Base-by-base conservation (phyloP, 2,888 invertebrate species). In the Gisinianus flammeolus region DNA sequence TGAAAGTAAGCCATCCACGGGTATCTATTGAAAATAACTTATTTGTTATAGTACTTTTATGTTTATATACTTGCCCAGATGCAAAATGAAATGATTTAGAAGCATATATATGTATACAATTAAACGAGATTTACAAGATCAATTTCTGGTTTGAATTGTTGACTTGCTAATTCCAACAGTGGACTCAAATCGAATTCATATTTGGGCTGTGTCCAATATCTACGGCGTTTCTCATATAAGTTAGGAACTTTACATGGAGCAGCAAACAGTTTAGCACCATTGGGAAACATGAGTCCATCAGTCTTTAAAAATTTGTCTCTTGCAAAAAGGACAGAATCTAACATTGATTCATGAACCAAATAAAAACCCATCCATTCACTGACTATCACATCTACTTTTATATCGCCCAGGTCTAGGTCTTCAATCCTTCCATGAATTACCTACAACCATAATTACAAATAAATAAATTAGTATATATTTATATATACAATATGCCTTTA, bases 291-390 rank as follows among this genome's bases (percentile, higher is more conserved):
- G 4, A 90, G 86, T 0, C 95, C 95, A 82, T 89, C 89, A 28
- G 90, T 88, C 85, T 91, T 92, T 0, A 97, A 88, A 87, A 93
- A 95, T 81, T 90, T 91, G 86, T 97, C 94, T 84, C 95, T 89
- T 0, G 96, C 96, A 85, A 88, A 88, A 16, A 97, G 88, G 2
- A 98, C 93, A 0, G 96, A 95, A 86, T 96, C 94, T 75, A 98
- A 87, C 98, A 98, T 98, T 8, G 94, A 96, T 88, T 98, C 97
- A 86, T 97, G 97, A 22, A 98, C 88, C 44, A 98, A 89, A 88
- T 96, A 97, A 87, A 97, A 97, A 0, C 97, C 97, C 97, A 98
- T 98, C 97, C 97, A 98, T 88, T 98, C 97, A 0, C 97, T 97
- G 5, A 98, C 91, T 81, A 98, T 94, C 12, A 95, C 90, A 87